These are phyloP conservation scores for Polylopha cassiicola DNA, from an alignment of 2,888 invertebrate genomes.

Conservation along the genomic window DNA sequence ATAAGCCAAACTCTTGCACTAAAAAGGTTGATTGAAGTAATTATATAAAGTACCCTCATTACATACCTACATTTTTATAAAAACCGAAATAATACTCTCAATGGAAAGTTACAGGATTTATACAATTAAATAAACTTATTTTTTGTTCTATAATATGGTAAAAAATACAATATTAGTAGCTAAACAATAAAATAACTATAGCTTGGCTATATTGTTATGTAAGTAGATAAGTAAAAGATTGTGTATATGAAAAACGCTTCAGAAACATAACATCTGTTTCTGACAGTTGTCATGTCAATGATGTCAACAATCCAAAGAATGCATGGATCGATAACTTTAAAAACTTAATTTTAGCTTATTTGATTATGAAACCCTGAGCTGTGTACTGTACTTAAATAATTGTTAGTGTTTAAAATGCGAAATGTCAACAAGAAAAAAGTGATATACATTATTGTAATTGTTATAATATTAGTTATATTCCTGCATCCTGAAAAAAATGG, in stretches of 20 bases:
- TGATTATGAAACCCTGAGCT: conserved; percentile 7
- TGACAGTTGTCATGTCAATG: conserved; percentile 17
- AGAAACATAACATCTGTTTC: conserved; percentile 15
- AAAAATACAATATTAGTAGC: too few relatives aligned
- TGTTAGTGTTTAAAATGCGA: conserved; percentile 43
- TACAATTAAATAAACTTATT: too few relatives aligned
- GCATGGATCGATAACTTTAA: conserved; percentile 7
- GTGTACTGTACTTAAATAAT: background rate
- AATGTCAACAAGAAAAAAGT: conserved; percentile 50
- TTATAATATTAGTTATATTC: conserved; percentile 46
- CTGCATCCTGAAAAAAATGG: conserved; percentile 52
- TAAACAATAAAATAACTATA: too few relatives aligned
- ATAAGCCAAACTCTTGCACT: background rate
- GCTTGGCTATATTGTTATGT: too few relatives aligned
- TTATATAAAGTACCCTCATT: conserved; percentile 1
- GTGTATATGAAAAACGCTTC: conserved; percentile 4
- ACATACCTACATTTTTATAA: too few relatives aligned
- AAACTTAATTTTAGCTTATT: conserved; percentile 2
- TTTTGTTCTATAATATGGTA: too few relatives aligned
- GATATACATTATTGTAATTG: conserved; percentile 39
- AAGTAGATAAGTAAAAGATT: too few relatives aligned
- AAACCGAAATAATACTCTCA: too few relatives aligned
- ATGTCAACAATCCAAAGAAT: conserved; percentile 1
- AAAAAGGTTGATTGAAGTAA: background rate
- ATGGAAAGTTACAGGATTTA: too few relatives aligned